These are phyloP conservation scores for Zaprionus africanus DNA, from an alignment of 1,140 invertebrate species.

Conservation along the genomic window DNA sequence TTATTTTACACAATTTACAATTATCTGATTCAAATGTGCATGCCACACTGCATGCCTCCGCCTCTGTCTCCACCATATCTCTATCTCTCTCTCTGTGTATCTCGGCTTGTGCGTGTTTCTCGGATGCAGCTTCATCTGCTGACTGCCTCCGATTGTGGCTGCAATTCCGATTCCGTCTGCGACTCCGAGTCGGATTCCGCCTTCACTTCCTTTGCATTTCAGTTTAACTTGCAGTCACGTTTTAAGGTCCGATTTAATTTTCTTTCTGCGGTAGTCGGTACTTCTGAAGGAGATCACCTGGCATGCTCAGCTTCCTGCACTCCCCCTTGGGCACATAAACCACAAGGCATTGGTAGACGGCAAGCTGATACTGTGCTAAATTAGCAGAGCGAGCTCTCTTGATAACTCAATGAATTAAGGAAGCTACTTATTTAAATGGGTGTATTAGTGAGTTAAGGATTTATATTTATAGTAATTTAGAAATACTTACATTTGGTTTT, in stretches of 20 bases:
- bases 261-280: constrained; percentile 19
- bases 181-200: constrained; percentile 9
- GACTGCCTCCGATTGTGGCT: constrained; percentile 27
- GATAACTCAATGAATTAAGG: too few relatives aligned
- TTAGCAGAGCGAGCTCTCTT: neutral
- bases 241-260: constrained; percentile 78
- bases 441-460: too few relatives aligned
- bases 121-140: constrained; percentile 52
- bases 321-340: too few relatives aligned
- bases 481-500: too few relatives aligned
- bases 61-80: neutral
- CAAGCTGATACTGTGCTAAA: too few relatives aligned
- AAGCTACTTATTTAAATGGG: too few relatives aligned
- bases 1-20: constrained; percentile 83
- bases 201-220: constrained; percentile 44
- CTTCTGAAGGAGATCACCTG: neutral
- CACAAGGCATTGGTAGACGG: neutral
- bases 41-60: neutral
- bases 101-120: neutral
- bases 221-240: constrained; percentile 54
- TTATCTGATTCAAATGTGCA: constrained; percentile 82
- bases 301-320: neutral
- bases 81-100: neutral
- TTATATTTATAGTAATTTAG: too few relatives aligned
- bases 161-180: constrained; percentile 18